These are phyloP conservation scores for Pholis gunnellus DNA, from an alignment of 2,113 vertebrate genomes.

Conservation along the genomic window DNA sequence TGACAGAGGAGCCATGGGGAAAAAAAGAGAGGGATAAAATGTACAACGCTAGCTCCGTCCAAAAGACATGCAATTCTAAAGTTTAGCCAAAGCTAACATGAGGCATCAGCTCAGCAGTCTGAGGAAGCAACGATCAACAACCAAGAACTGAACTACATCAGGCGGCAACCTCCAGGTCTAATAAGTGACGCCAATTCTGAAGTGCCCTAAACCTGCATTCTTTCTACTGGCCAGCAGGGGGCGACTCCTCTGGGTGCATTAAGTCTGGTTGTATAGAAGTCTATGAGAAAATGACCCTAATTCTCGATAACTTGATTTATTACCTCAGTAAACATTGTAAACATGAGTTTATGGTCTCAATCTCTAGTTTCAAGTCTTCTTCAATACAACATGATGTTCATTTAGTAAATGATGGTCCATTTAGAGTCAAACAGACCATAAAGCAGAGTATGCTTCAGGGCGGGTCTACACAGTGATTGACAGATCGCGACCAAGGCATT, in stretches of 20 bases:
- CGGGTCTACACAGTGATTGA: too few species aligned
- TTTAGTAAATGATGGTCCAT: neutral
- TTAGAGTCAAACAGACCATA: too few species aligned
- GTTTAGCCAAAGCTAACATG: neutral
- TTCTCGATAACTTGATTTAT: neutral
- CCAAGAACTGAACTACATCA: neutral
- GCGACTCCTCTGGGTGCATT: neutral
- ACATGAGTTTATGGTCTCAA: neutral
- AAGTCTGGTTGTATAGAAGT: too few species aligned
- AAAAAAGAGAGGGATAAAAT: neutral
- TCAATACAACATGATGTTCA: neutral
- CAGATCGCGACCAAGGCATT: too few species aligned
- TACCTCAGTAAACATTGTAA: neutral
- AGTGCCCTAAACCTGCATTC: neutral
- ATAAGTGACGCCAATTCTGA: neutral
- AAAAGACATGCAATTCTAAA: neutral
- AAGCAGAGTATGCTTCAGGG: too few species aligned
- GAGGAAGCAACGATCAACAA: neutral
- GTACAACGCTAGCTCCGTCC: neutral
- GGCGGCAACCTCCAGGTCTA: too few species aligned
- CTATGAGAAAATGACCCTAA: neutral
- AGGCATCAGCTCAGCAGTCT: neutral
- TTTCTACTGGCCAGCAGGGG: neutral
- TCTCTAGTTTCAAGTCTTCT: neutral
- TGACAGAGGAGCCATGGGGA: slow-evolving; percentile 6